Percentiles rank a stretch among this genome's conserved stretches.
phyloP scores from a whole-genome alignment of 1,140 invertebrate species.

The Holotrichia oblita region DNA sequence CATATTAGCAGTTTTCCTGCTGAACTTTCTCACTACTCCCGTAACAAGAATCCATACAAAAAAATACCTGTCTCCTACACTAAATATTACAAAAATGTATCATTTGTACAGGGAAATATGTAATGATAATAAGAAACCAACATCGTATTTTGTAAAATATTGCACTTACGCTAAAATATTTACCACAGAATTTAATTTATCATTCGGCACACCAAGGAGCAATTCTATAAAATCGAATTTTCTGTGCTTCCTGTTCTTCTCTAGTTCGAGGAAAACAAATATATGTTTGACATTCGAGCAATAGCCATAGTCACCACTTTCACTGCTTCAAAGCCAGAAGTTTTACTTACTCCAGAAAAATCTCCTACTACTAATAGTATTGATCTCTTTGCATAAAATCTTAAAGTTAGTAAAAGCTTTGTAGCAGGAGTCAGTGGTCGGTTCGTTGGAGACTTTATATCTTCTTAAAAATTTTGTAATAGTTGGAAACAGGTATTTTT shows the following conservation, averaged over 20 bases:
- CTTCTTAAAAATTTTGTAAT: background rate
- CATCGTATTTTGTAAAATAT: too few relatives aligned
- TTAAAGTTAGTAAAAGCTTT: slow-evolving; percentile 47
- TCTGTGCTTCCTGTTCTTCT: background rate
- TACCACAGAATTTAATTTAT: too few relatives aligned
- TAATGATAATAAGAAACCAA: too few relatives aligned
- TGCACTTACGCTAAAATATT: too few relatives aligned
- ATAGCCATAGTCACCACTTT: slow-evolving; percentile 40
- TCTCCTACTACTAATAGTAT: slow-evolving; percentile 51
- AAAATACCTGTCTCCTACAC: too few relatives aligned
- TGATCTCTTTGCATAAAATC: slow-evolving; percentile 55
- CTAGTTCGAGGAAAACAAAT: background rate
- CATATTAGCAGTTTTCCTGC: too few relatives aligned
- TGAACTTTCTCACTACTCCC: too few relatives aligned
- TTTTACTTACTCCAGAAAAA: slow-evolving; percentile 50
- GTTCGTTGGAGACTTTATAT: slow-evolving; percentile 9
- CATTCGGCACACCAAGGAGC: too few relatives aligned
- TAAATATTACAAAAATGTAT: too few relatives aligned
- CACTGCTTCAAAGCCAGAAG: slow-evolving; percentile 50
- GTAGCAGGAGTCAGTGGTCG: slow-evolving; percentile 36
- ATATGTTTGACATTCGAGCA: background rate
- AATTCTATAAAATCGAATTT: background rate
- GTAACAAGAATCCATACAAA: too few relatives aligned
- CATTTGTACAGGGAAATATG: too few relatives aligned
- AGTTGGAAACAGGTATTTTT: background rate